A percentile compares a stretch with the other conserved stretches of the same genome.
These are phyloP conservation scores for Seriola quinqueradiata DNA, from an alignment of 2,113 vertebrate genomes.

Conservation along the genomic window DNA sequence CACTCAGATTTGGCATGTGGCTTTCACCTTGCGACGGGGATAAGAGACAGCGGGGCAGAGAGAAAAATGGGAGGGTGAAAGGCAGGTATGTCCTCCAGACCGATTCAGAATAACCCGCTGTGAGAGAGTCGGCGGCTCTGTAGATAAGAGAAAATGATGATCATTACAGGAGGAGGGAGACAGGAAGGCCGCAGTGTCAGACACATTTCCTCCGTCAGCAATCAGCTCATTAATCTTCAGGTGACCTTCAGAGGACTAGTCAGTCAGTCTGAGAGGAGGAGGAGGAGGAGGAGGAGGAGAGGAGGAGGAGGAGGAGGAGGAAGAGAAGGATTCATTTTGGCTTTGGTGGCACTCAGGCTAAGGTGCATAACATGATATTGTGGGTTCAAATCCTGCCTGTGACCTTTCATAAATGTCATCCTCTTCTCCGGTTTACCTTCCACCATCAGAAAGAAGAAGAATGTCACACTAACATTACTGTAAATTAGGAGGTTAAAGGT, in stretches of 20 bases:
- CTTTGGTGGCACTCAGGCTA: constrained; percentile 3
- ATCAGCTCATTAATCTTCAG: constrained; percentile 68
- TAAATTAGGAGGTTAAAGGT: not conserved
- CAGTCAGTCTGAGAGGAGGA: constrained; percentile 22
- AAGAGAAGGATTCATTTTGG: not conserved
- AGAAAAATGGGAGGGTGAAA: constrained; percentile 23
- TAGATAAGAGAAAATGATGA: constrained; percentile 65
- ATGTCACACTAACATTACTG: not conserved
- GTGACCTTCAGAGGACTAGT: constrained; percentile 63
- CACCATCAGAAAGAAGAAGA: not conserved
- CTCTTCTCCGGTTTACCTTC: not conserved
- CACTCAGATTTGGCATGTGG: constrained; percentile 7
- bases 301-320: not conserved
- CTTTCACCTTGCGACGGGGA: constrained; percentile 35
- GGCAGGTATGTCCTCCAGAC: constrained; percentile 65
- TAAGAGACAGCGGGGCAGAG: constrained; percentile 18
- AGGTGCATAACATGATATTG: constrained; percentile 41
- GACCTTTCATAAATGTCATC: constrained; percentile 60
- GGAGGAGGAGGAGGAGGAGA: not conserved
- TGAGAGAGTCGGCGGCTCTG: constrained; percentile 40
- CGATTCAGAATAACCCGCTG: constrained; percentile 38
- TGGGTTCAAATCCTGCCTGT: constrained; percentile 35
- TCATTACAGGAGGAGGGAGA: constrained; percentile 62
- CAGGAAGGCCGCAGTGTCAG: constrained; percentile 36
- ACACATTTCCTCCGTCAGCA: constrained; percentile 53